Percentiles rank a stretch among this genome's conserved stretches.
These are phyloP conservation scores for Climacteris rufus DNA, from an alignment of 2,113 vertebrate species.

Conservation along the genomic window DNA sequence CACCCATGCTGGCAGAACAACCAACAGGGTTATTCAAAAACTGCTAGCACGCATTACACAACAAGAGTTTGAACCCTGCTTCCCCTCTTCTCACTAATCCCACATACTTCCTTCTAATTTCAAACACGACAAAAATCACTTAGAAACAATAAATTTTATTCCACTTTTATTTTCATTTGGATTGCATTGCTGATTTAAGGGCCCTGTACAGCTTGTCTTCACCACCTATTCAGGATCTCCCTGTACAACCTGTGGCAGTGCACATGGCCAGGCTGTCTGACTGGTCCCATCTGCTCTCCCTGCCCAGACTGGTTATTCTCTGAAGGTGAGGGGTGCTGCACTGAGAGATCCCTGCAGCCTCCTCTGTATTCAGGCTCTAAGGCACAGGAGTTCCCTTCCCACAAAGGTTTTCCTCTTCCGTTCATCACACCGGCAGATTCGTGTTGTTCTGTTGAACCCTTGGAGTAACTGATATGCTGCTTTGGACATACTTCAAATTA, in stretches of 20 bases:
- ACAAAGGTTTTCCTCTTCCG: not conserved
- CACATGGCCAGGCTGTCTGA: accelerated
- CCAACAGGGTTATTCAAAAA: not conserved
- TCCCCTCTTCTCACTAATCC: not conserved
- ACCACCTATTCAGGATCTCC: not conserved
- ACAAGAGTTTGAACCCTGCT: not conserved
- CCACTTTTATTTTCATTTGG: not conserved
- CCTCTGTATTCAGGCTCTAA: not conserved
- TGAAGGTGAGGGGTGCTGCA: not conserved
- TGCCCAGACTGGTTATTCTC: not conserved
- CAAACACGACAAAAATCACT: not conserved
- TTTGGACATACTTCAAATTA: not conserved
- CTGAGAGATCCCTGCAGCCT: not conserved
- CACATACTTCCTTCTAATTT: not conserved
- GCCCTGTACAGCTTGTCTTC: not conserved
- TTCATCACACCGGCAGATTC: not conserved
- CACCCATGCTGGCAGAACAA: not conserved
- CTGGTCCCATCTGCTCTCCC: not conserved
- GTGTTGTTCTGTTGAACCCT: not conserved
- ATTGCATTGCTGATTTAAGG: accelerated
- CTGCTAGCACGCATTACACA: not conserved
- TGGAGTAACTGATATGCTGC: not conserved
- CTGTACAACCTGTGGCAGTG: not conserved
- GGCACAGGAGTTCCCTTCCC: not conserved
- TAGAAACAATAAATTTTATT: not conserved